These are phyloP conservation scores for Drosophila bifasciata DNA, from an alignment of 1,140 invertebrate species.

Conservation along the genomic window DNA sequence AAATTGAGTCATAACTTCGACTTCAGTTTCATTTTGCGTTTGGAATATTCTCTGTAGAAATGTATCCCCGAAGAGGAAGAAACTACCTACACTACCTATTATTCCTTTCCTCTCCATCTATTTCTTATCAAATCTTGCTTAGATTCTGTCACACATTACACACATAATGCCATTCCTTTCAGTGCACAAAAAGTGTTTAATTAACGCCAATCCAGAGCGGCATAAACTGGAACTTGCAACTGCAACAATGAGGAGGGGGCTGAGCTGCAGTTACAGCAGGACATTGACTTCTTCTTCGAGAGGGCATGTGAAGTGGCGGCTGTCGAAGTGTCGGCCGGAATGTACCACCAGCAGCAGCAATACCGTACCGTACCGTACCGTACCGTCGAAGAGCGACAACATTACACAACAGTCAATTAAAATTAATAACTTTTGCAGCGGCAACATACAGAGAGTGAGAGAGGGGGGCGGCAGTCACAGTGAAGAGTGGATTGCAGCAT, in stretches of 20 bases:
- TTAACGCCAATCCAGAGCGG: slow-evolving; percentile 62
- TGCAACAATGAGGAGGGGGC: slow-evolving; percentile 46
- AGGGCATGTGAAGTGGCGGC: slow-evolving; percentile 65
- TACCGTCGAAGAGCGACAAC: slow-evolving; percentile 58
- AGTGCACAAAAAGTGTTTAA: slow-evolving; percentile 55
- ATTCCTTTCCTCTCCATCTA: too few species aligned
- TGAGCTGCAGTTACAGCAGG: background rate
- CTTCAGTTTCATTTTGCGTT: too few species aligned
- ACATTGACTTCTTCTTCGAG: slow-evolving; percentile 22
- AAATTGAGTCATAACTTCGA: too few species aligned
- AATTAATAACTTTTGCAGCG: slow-evolving; percentile 79
- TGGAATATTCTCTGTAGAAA: too few species aligned
- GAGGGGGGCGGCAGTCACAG: background rate
- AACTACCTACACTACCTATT: too few species aligned
- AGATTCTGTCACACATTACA: too few species aligned
- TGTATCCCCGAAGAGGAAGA: too few species aligned
- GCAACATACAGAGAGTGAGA: slow-evolving; percentile 16
- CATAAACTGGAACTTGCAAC: slow-evolving; percentile 37
- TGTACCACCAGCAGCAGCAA: too few species aligned
- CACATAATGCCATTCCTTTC: background rate
- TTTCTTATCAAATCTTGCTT: too few species aligned
- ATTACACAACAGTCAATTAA: slow-evolving; percentile 82
- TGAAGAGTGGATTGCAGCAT: slow-evolving; percentile 38
- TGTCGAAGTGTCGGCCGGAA: slow-evolving; percentile 35
- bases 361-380: too few species aligned